These are phyloP conservation scores for Hippopotamus amphibius DNA, from an alignment of 2,113 vertebrate species.

Conservation along the genomic window DNA sequence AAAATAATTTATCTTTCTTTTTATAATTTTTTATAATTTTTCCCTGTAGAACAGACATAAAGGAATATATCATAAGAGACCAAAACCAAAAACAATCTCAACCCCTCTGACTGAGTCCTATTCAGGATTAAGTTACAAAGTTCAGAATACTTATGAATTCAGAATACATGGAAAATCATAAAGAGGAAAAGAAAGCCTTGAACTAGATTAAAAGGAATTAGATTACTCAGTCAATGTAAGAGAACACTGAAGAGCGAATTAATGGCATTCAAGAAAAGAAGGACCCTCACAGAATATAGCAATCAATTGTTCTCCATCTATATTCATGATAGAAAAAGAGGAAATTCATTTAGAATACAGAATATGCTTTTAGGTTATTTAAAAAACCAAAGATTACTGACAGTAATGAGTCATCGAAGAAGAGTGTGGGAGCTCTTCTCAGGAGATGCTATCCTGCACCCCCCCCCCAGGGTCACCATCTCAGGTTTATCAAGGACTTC, in stretches of 20 bases:
- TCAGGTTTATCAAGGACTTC: background rate
- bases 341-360: constrained; percentile 27
- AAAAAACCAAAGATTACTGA: constrained; percentile 9
- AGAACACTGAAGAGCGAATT: background rate
- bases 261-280: constrained; percentile 17
- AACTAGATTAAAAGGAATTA: constrained; percentile 33
- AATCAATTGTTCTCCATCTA: background rate
- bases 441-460: background rate
- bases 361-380: constrained; percentile 19
- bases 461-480: background rate
- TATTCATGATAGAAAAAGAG: constrained; percentile 18
- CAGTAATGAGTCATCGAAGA: background rate
- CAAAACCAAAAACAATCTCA: background rate
- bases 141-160: background rate
- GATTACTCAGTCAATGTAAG: background rate
- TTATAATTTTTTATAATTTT: background rate
- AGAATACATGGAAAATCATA: constrained; percentile 39
- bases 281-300: background rate
- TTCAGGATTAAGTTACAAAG: background rate
- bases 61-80: background rate
- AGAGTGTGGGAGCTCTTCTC: background rate
- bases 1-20: background rate
- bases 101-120: background rate
- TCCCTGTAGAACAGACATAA: background rate
- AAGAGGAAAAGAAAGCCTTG: constrained; percentile 2